Evolutionary conservation across 2,888 invertebrate species (phyloP), one percentile per base, ranked within the genome.

Genomic region (Rhagonycha lutea): DNA sequence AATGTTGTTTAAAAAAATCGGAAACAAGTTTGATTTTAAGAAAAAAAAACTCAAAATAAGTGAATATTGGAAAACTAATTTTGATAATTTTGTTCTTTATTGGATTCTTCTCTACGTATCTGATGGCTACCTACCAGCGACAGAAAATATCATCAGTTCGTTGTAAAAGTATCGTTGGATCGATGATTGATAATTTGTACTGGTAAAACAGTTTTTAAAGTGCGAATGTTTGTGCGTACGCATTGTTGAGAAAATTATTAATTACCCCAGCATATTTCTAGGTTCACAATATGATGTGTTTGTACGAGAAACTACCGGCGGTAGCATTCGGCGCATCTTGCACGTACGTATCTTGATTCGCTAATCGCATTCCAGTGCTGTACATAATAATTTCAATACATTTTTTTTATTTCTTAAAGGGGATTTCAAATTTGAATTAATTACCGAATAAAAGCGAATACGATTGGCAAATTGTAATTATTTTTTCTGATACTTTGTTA

Each of bases 181-280:
- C 63, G 76, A 76, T 69, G 73, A 32, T 70, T 76, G 72, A 72
- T 72, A 70, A 67, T 69, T 72, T 76, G 61, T 32, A 70, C 70
- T 74, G 78, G 78, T 78, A 78, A 78, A 74, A 74, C 29, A 77
- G 69, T 60, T 29, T 68, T 77, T 77, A 75, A 74, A 84, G 88
- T 85, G 86, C 87, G 89, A 87, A 86, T 86, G 88, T 47, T 47
- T 84, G 86, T 84, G 86, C 84, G 89, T 86, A 87, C 88, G 89
- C 86, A 84, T 86, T 86, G 87, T 86, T 86, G 86, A 88, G 88
- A 89, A 90, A 89, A 89, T 88, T 90, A 90, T 90, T 91, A 91
- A 91, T 90, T 88, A 89, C 89, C 89, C 89, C 90, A 91, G 90
- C 89, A 89, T 90, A 90, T 90, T 91, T 91, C 89, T 90, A 91